Percentiles rank a stretch among this genome's conserved stretches.
phyloP scores from a whole-genome alignment of 2,888 invertebrate species.

The Keiferia lycopersicella region DNA sequence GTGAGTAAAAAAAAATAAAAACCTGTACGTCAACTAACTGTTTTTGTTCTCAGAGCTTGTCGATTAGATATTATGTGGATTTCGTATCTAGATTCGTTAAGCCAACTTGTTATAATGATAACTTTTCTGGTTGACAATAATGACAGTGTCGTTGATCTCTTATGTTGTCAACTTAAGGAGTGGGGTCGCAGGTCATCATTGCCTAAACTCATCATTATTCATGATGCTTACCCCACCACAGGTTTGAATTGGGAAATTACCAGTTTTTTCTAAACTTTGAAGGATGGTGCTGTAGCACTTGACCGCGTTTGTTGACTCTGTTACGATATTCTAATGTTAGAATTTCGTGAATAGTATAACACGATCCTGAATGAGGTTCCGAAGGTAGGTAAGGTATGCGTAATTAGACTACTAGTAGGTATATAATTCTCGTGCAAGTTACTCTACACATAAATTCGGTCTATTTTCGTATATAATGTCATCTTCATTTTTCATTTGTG shows the following conservation, averaged over 20 bases:
- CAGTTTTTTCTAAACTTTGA: constrained; percentile 27
- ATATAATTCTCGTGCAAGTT: no score
- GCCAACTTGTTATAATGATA: not conserved
- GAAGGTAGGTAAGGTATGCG: no score
- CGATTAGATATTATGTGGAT: no score
- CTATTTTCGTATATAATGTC: no score
- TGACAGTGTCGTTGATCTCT: not conserved
- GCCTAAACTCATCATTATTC: constrained; percentile 37
- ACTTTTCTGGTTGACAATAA: not conserved
- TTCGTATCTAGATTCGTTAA: not conserved
- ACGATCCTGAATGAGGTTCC: no score
- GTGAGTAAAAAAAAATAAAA: no score
- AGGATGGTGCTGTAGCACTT: constrained; percentile 16
- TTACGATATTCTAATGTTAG: constrained; percentile 2
- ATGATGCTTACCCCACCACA: constrained; percentile 27
- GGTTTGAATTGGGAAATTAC: constrained; percentile 26
- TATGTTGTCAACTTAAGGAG: constrained; percentile 19
- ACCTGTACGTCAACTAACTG: no score
- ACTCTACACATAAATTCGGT: no score
- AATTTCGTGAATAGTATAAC: not conserved
- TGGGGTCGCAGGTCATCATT: constrained; percentile 34
- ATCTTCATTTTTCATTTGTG: no score
- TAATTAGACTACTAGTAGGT: no score
- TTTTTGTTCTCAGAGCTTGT: no score
- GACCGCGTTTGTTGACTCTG: constrained; percentile 10